Evolutionary conservation across 2,888 invertebrate genomes (phyloP), one percentile per base, ranked within the genome.

Genomic region (Megamerina dolium): DNA sequence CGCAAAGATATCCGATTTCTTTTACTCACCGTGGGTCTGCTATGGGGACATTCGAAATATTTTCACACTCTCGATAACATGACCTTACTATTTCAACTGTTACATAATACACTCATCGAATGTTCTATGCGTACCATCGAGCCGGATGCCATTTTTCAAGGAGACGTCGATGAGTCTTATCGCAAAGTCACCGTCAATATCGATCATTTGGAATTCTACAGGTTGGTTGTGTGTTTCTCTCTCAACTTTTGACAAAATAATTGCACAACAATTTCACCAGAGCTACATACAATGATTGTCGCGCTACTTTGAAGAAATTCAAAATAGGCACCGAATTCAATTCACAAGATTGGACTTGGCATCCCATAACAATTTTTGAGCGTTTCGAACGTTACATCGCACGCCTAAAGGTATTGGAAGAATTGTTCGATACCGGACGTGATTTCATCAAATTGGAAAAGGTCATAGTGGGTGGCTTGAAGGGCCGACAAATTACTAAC

Each of bases 361-460:
- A 85, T 57, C 78, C 81, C 5, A 76, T 81, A 33, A 75, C 80
- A 13, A 80, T 88, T 5, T 88, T 90, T 58, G 74, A 77, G 61
- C 72, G 87, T 5, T 75, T 83, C 43, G 76, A 81, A 43, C 63
- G 75, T 2, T 88, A 82, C 61, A 72, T 80, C 42, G 73, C 78
- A 13, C 74, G 87, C 9, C 69, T 89, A 2, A 70, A 73, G 38
- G 75, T 82, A 59, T 76, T 89, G 5, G 74, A 84, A 70, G 73
- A 74, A 3, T 77, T 94, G 50, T 80, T 93, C 51, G 79, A 81
- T 31, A 82, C 85, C 0, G 85, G 85, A 0, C 74, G 82, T 3
- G 93, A 94, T 64, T 90, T 90, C 66, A 72, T 81, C 33, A 92
- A 91, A 64, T 68, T 94, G 48, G 94, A 95, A 68, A 90, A 88